These are phyloP conservation scores for Acanthosepion esculentum DNA, from an alignment of 2,888 invertebrate species.

Conservation along the genomic window DNA sequence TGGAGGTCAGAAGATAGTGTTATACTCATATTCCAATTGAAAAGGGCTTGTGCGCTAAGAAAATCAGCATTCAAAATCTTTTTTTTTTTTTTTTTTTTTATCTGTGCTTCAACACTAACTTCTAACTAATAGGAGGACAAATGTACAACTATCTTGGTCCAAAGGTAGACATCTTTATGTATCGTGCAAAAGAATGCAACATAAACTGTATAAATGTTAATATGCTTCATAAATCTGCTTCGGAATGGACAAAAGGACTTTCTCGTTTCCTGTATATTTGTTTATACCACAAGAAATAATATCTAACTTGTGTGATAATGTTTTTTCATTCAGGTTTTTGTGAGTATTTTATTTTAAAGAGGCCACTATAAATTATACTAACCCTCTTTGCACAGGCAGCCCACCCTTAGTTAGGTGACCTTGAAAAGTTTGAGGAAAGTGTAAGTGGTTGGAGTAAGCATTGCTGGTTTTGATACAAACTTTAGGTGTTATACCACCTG, in stretches of 20 bases:
- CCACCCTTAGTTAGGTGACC: not conserved
- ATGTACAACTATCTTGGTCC: too few species aligned
- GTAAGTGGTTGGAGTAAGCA: not conserved
- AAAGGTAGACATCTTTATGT: too few species aligned
- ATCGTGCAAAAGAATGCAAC: too few species aligned
- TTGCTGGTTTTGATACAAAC: not conserved
- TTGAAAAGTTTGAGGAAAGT: not conserved
- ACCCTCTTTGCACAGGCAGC: not conserved
- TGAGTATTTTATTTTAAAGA: not conserved
- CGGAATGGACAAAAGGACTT: not conserved
- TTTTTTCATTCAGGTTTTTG: not conserved
- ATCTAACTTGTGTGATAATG: not conserved
- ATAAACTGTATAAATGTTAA: too few species aligned
- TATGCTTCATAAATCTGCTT: not conserved
- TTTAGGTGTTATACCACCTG: not conserved
- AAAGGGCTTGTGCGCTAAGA: too few species aligned
- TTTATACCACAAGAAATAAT: not conserved
- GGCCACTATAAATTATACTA: not conserved
- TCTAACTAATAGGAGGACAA: too few species aligned
- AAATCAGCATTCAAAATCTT: too few species aligned
- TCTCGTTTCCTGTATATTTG: not conserved
- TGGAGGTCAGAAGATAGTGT: too few species aligned
- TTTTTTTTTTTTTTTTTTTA: too few species aligned
- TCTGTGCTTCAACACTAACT: too few species aligned
- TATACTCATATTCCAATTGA: too few species aligned